These are phyloP conservation scores for Meloe dianella DNA, from an alignment of 2,888 invertebrate genomes.

Conservation along the genomic window DNA sequence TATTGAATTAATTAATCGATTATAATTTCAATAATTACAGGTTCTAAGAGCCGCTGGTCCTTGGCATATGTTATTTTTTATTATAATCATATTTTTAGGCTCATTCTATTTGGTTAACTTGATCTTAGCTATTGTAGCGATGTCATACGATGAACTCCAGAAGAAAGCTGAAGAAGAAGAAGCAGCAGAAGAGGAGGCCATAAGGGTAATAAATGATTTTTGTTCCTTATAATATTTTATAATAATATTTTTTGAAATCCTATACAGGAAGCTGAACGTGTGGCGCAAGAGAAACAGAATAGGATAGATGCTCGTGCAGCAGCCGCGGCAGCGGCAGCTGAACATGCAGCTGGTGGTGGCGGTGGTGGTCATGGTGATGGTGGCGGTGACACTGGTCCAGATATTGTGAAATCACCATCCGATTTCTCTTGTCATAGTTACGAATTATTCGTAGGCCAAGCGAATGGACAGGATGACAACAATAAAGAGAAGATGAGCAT, in stretches of 20 bases:
- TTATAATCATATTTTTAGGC: conserved; percentile 97
- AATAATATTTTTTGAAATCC: not conserved
- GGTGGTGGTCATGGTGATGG: conserved; percentile 65
- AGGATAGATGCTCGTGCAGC: conserved; percentile 68
- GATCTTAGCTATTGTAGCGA: conserved; percentile 99
- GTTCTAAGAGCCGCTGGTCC: conserved; percentile 94
- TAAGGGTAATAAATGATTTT: conserved; percentile 69
- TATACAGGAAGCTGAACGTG: conserved; percentile 82
- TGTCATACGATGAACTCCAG: conserved; percentile 98
- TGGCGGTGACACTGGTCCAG: conserved; percentile 65
- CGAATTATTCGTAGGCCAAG: conserved; percentile 89
- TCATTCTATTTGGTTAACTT: conserved; percentile 99
- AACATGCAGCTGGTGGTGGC: conserved; percentile 63
- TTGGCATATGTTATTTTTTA: conserved; percentile 98
- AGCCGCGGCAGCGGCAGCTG: conserved; percentile 66
- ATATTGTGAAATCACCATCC: conserved; percentile 87
- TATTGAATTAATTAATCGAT: not conserved
- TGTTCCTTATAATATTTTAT: not conserved
- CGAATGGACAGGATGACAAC: conserved; percentile 87
- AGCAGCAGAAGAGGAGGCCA: conserved; percentile 92
- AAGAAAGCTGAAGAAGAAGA: conserved; percentile 97
- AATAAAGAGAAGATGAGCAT: conserved; percentile 92
- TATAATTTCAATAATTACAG: conserved; percentile 56
- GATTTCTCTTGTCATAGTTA: conserved; percentile 92
- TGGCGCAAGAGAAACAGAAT: conserved; percentile 73